Conservation (phyloP, 1,140 invertebrate species). For the Grapholita molesta region DNA sequence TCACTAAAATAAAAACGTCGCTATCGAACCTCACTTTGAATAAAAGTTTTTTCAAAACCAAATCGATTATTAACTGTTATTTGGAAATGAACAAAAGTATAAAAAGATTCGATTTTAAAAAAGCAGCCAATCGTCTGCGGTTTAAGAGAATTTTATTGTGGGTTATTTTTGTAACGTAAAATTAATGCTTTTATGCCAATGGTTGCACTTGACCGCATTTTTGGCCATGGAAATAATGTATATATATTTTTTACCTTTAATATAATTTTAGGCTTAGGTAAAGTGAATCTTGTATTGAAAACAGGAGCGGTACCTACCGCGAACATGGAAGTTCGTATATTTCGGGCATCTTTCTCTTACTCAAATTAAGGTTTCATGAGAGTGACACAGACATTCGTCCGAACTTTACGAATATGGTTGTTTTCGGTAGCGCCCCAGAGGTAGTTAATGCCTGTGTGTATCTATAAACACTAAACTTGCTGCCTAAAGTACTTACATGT, state of each 20-base stretch:
- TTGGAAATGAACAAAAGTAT: slow-evolving; percentile 36
- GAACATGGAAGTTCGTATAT: no score
- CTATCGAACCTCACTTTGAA: background rate
- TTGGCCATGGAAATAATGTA: background rate
- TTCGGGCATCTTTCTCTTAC: no score
- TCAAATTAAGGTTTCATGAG: no score
- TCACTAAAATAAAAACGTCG: background rate
- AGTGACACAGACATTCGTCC: no score
- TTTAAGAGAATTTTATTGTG: slow-evolving; percentile 34
- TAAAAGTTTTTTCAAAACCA: slow-evolving; percentile 1
- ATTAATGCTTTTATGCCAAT: slow-evolving; percentile 15
- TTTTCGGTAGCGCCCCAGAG: no score
- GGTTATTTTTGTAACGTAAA: slow-evolving; percentile 31
- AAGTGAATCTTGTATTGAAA: no score
- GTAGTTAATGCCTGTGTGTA: no score
- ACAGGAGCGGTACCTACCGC: no score
- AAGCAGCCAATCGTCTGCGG: slow-evolving; percentile 44
- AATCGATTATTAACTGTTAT: slow-evolving; percentile 35
- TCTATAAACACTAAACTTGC: no score
- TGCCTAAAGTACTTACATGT: no score
- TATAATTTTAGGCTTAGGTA: no score
- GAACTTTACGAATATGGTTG: no score
- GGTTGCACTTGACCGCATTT: background rate
- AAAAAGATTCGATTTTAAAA: slow-evolving; percentile 34
- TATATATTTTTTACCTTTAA: background rate